phyloP scores from a whole-genome alignment of 2,797 vertebrate species.

The Anomalospiza imberbis region DNA sequence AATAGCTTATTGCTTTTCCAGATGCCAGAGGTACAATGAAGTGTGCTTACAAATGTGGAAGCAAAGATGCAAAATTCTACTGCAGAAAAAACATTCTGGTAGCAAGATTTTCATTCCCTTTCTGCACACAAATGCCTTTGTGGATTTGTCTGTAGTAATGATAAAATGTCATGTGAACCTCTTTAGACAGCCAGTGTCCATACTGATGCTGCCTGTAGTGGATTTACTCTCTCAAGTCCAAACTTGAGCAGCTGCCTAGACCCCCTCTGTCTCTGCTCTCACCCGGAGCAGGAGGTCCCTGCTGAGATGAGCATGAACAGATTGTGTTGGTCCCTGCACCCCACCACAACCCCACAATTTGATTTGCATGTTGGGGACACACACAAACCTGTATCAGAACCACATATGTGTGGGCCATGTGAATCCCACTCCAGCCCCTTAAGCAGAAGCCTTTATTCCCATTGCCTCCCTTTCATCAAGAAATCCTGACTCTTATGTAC shows the following conservation, averaged over 20 bases:
- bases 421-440: neutral
- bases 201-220: neutral
- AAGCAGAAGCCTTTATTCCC: neutral
- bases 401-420: rapidly evolving
- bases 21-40: neutral
- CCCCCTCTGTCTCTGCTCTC: neutral
- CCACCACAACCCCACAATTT: rapidly evolving
- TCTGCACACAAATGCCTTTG: neutral
- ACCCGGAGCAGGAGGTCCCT: neutral
- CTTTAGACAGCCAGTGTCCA: neutral
- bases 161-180: neutral
- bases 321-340: neutral
- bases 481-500: neutral
- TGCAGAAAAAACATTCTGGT: neutral
- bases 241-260: neutral
- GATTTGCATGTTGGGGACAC: neutral
- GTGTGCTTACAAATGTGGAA: neutral
- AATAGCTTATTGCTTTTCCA: neutral
- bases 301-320: neutral
- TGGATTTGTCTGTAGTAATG: neutral
- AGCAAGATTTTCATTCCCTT: neutral
- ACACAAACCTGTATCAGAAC: neutral
- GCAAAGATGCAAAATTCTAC: neutral
- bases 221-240: neutral
- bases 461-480: neutral